Evolutionary conservation across 2,113 vertebrate species (phyloP).

Genomic region (Illadopsis cleaveri): DNA sequence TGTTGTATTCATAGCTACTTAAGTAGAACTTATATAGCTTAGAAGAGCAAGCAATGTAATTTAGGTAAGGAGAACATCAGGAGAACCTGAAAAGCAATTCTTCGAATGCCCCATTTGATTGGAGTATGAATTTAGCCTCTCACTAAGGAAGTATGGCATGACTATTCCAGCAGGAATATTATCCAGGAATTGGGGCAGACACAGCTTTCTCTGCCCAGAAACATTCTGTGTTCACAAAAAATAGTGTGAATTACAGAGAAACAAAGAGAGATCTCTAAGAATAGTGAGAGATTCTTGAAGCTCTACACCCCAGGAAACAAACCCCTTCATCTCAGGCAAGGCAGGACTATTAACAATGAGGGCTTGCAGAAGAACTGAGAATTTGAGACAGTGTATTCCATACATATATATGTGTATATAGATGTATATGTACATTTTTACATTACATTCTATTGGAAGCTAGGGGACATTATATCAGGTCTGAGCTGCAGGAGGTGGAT

Average conservation of each 20-base stretch:
- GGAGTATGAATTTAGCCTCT: not conserved
- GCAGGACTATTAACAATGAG: not conserved
- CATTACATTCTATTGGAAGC: rapidly evolving
- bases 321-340: not conserved
- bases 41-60: not conserved
- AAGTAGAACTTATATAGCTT: not conserved
- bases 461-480: not conserved
- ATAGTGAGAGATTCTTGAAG: not conserved
- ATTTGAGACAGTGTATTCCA: not conserved
- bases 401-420: rapidly evolving
- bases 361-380: not conserved
- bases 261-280: not conserved
- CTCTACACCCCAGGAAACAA: not conserved
- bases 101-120: not conserved
- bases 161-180: not conserved
- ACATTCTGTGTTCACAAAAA: not conserved
- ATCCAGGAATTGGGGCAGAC: not conserved
- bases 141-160: not conserved
- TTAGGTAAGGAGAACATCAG: not conserved
- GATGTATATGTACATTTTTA: rapidly evolving
- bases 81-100: not conserved
- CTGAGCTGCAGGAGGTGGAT: not conserved
- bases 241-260: not conserved
- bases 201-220: not conserved
- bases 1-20: not conserved